Evolutionary conservation across 2,888 invertebrate species (phyloP), one percentile per base, ranked within the genome.

Genomic region (Drosophila melanosoma): DNA sequence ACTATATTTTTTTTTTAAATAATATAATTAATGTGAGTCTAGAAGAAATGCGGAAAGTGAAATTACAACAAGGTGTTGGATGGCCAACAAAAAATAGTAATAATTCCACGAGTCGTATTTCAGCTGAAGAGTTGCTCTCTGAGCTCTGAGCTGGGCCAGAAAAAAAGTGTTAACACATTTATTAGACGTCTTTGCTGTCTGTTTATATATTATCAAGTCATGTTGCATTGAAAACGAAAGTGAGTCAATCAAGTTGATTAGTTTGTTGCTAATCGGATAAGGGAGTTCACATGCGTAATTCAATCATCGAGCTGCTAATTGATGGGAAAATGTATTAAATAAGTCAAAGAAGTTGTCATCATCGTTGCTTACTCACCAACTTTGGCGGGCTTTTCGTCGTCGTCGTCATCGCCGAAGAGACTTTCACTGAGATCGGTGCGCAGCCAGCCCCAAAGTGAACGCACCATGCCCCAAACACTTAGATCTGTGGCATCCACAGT

Each of bases 361-460:
- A 29, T 35, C 32, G 49, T 54, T 17, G 29, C 20, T 40, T 49
- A 87, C 90, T 86, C 79, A 90, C 90, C 90, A 74, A 86, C 91
- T 11, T 76, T 78, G 54, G 77, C 67, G 29, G 82, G 87, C 62
- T 89, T 82, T 20, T 75, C 72, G 38, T 79, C 77, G 48, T 77
- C 85, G 32, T 83, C 83, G 53, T 82, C 88, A 53, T 76, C 90
- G 40, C 81, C 87, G 23, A 91, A 90, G 3, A 92, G 79, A 81
- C 89, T 92, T 88, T 91, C 92, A 82, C 90, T 83, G 17, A 92
- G 75, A 69, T 91, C 93, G 54, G 87, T 87, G 81, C 84, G 90
- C 65, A 92, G 76, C 93, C 92, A 93, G 76, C 83, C 80, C 92
- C 92, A 92, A 3, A 92, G 79, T 49, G 87, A 82, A 26, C 89